Evolutionary conservation across 2,888 invertebrate species (phyloP).

Genomic region (Endotricha flammealis): DNA sequence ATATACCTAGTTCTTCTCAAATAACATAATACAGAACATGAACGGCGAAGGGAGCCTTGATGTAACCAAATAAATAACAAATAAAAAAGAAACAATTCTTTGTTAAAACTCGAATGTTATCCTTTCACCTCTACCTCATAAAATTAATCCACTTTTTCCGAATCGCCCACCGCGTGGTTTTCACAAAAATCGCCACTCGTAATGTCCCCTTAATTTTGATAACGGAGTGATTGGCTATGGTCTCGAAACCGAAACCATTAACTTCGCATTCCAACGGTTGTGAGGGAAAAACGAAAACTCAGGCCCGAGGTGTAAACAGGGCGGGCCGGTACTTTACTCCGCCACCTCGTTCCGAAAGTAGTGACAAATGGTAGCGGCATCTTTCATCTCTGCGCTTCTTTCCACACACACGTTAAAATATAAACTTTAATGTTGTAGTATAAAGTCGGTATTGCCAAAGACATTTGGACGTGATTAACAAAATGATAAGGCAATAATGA

Average conservation of each 20-base stretch:
- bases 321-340: constrained; percentile 62
- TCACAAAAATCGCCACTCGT: constrained; percentile 31
- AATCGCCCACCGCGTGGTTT: constrained; percentile 19
- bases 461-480: constrained; percentile 37
- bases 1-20: too few species aligned
- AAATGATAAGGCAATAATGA: constrained; percentile 70
- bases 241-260: constrained; percentile 62
- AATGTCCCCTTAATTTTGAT: constrained; percentile 59
- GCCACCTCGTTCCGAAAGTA: constrained; percentile 69
- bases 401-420: constrained; percentile 28
- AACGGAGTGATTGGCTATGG: constrained; percentile 64
- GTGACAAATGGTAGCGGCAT: constrained; percentile 74
- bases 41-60: too few species aligned
- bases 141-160: constrained; percentile 27
- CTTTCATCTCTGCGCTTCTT: constrained; percentile 62
- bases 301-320: constrained; percentile 61
- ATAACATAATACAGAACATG: too few species aligned
- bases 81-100: too few species aligned
- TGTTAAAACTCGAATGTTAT: too few species aligned
- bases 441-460: constrained; percentile 26
- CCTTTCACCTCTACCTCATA: constrained; percentile 2
- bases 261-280: constrained; percentile 53
- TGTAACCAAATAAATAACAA: too few species aligned
- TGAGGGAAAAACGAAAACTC: constrained; percentile 45
- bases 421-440: constrained; percentile 26